Percentiles rank a stretch among this genome's conserved stretches.
These are phyloP conservation scores for Cantharis flavilabris DNA, from an alignment of 2,888 invertebrate genomes.

Conservation along the genomic window DNA sequence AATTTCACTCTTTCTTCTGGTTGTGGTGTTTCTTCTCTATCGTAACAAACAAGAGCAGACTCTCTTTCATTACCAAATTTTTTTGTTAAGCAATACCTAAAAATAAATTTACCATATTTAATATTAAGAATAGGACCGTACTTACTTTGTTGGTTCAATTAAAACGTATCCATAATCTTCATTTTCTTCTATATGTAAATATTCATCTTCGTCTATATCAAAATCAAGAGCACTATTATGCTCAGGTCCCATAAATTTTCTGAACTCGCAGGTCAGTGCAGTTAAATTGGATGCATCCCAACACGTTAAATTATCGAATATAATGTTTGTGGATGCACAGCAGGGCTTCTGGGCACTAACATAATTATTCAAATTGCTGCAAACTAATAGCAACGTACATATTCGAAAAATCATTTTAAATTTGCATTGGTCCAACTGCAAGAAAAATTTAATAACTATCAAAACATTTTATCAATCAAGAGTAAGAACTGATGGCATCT, in stretches of 20 bases:
- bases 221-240: background rate
- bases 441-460: background rate
- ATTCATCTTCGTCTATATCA: background rate
- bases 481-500: background rate
- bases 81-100: conserved; percentile 4
- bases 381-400: background rate
- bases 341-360: background rate
- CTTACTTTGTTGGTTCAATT: background rate
- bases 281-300: background rate
- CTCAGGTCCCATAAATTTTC: background rate
- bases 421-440: background rate
- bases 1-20: background rate
- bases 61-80: background rate
- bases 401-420: background rate
- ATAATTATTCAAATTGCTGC: background rate
- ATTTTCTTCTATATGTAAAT: background rate
- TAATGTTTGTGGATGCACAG: background rate
- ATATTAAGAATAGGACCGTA: background rate
- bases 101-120: background rate
- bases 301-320: background rate
- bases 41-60: background rate
- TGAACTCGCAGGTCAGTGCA: background rate
- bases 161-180: background rate
- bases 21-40: background rate
- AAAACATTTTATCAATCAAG: background rate